These are phyloP conservation scores for Enteromius paludinosus DNA, from an alignment of 2,797 vertebrate genomes.

Conservation along the genomic window DNA sequence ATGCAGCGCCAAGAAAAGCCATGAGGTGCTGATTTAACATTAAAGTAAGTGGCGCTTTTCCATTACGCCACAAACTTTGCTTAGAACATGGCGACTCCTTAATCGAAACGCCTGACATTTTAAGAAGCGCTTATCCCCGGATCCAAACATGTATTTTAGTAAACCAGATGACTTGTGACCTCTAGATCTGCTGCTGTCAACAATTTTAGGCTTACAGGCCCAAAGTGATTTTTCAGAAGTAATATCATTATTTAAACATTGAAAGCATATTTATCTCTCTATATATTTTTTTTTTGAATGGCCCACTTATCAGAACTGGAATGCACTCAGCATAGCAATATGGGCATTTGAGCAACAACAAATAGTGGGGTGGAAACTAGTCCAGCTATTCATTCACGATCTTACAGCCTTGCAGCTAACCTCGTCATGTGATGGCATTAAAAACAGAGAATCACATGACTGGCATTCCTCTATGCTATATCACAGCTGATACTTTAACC, in stretches of 20 bases:
- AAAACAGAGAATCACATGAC: slow-evolving; percentile 39
- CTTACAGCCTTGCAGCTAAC: slow-evolving; percentile 1
- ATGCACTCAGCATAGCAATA: background rate
- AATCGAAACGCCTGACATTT: no score
- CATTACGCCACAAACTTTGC: slow-evolving; percentile 39
- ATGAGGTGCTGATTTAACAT: slow-evolving; percentile 43
- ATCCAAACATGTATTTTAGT: background rate
- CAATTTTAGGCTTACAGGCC: background rate
- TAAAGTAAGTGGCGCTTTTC: slow-evolving; percentile 23
- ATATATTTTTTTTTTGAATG: background rate
- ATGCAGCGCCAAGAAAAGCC: slow-evolving; percentile 41
- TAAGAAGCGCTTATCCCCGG: background rate
- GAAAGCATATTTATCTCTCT: background rate
- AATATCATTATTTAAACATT: background rate
- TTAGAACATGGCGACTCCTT: background rate
- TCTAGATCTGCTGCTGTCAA: background rate
- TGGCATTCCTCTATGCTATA: background rate
- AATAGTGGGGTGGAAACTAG: background rate
- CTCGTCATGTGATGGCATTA: slow-evolving; percentile 4
- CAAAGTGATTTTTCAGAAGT: background rate
- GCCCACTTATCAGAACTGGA: background rate
- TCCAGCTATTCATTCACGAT: slow-evolving; percentile 6
- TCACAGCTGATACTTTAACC: slow-evolving; percentile 25
- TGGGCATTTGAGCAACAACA: background rate
- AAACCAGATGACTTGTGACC: background rate